A percentile compares a stretch with the other conserved stretches of the same genome.
phyloP scores from a whole-genome alignment of 2,113 vertebrate species.

The Ameiurus melas region DNA sequence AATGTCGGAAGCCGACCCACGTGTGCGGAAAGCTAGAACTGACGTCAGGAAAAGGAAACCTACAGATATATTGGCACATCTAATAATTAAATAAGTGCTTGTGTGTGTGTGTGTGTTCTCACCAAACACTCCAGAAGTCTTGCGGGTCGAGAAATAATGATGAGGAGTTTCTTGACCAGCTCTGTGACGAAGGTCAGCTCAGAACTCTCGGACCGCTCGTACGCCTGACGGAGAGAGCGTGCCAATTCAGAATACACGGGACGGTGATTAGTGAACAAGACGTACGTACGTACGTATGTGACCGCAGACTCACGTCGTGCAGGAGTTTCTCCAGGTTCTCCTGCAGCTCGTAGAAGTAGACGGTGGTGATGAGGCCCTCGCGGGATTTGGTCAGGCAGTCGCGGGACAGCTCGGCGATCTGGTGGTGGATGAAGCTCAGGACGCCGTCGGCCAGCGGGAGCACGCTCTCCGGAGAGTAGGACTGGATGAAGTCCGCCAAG shows the following conservation, averaged over 20 bases:
- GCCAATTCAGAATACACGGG: neutral
- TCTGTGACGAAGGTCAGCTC: slow-evolving; percentile 91
- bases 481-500: slow-evolving; percentile 82
- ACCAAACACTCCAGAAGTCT: slow-evolving; percentile 92
- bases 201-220: slow-evolving; percentile 88
- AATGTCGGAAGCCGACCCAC: too few species aligned
- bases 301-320: slow-evolving; percentile 79
- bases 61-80: too few species aligned
- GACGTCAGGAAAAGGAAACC: too few species aligned
- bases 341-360: slow-evolving; percentile 93
- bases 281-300: neutral
- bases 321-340: slow-evolving; percentile 92
- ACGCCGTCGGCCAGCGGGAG: slow-evolving; percentile 88
- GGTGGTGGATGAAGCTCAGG: slow-evolving; percentile 96
- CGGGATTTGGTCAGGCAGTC: slow-evolving; percentile 90
- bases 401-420: slow-evolving; percentile 87
- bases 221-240: slow-evolving; percentile 72
- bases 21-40: too few species aligned
- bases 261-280: neutral
- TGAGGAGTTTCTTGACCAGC: slow-evolving; percentile 90
- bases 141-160: slow-evolving; percentile 90
- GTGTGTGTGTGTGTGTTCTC: slow-evolving; percentile 58
- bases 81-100: too few species aligned
- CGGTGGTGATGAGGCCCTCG: slow-evolving; percentile 86
- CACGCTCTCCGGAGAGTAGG: slow-evolving; percentile 82